Evolutionary conservation across 2,113 vertebrate genomes (phyloP), one percentile per base, ranked within the genome.

Genomic region (Heterotis niloticus): DNA sequence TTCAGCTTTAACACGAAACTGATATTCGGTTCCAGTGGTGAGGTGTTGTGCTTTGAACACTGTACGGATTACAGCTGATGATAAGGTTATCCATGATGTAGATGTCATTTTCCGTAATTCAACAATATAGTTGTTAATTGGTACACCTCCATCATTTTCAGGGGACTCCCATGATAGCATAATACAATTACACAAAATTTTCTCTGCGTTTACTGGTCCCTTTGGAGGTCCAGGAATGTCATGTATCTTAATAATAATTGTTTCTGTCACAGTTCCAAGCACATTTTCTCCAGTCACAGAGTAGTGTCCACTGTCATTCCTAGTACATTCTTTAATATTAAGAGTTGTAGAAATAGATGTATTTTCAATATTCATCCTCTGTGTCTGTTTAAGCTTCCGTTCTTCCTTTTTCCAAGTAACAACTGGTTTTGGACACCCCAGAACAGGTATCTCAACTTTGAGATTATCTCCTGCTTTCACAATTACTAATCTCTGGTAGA

Each of bases 1-100:
- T 86, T 98, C 96, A 83, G 98, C 98, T 90, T 94, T 98, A 67
- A 99, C 92, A 29, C 98, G 95, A 89, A 99, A 99, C 71, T 98
- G 97, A 85, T 99, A 99, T 66, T 99, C 96, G 54, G 94, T 86
- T 78, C 97, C 96, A 64, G 96, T 98, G n/a, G 85, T 97, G 72
- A 99, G 93, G 78, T 83, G 95, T 83, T 90, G 87, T 54, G 96
- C 97, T 94, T 98, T 99, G 84, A 94, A 99, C 44, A 93, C 93
- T 52, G 97, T 98, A 74, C 98, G 95, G 83, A 99, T 99, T 26
- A 97, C 88, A 0, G 94, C 89, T 59, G 95, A 92, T 77, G 97
- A 95, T 78, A 98, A 79, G 78, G 98, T 95, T 23, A 87, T 91
- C 98, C 98, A 99, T 0, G 94, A 91, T 77, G 97, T 96, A 65